A percentile compares a stretch with the other conserved stretches of the same genome.
Conservation (phyloP, 2,797 vertebrate species). For the Cyprinodon diabolis region DNA sequence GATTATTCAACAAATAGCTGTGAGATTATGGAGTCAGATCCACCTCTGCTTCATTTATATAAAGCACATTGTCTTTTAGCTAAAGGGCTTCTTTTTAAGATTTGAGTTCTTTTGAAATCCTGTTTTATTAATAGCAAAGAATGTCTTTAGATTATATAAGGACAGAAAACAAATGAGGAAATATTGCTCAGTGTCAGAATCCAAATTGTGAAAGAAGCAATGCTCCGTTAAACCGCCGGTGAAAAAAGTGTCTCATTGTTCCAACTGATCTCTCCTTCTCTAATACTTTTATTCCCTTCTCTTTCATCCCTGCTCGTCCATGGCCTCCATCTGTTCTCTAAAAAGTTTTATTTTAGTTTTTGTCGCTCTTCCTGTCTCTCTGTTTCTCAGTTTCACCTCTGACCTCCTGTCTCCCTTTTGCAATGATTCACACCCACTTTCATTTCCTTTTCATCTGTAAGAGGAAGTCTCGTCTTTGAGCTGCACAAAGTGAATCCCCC, state of each 20-base stretch:
- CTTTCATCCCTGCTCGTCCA: neutral
- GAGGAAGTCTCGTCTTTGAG: constrained; percentile 57
- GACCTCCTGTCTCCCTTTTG: constrained; percentile 25
- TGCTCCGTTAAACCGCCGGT: neutral
- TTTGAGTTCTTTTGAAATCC: neutral
- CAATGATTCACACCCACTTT: constrained; percentile 40
- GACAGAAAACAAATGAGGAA: neutral
- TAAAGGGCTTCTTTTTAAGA: neutral
- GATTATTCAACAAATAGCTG: neutral
- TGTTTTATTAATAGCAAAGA: constrained; percentile 1
- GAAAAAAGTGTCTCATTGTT: neutral
- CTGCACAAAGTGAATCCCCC: constrained; percentile 30
- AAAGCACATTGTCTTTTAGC: neutral
- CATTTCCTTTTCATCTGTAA: constrained; percentile 63
- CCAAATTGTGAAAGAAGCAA: neutral
- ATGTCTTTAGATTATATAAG: neutral
- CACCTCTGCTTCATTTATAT: neutral
- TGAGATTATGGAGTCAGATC: neutral
- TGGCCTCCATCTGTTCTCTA: neutral
- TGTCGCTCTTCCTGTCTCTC: neutral
- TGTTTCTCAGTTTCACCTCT: constrained; percentile 17
- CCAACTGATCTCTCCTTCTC: neutral
- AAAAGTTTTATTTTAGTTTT: constrained; percentile 3
- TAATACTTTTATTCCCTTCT: constrained; percentile 6
- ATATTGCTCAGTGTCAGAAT: neutral